These are phyloP conservation scores for Calameuta idolon DNA, from an alignment of 2,888 invertebrate genomes.

Conservation along the genomic window DNA sequence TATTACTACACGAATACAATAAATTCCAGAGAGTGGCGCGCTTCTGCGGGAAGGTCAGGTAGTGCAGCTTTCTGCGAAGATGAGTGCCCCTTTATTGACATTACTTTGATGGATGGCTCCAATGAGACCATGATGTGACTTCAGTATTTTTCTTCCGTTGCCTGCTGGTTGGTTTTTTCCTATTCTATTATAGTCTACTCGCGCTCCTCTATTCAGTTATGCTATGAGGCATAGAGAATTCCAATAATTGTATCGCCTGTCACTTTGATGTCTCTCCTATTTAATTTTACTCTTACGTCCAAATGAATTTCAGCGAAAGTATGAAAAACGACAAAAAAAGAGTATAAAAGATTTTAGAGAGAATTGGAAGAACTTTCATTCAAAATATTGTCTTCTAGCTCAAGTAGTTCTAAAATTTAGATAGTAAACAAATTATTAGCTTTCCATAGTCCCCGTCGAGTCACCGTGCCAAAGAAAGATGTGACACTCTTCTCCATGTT, in stretches of 20 bases:
- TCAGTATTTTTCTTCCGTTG: not conserved
- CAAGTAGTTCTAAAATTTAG: conserved; percentile 6
- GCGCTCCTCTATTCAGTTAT: not conserved
- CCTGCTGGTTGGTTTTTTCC: conserved; percentile 7
- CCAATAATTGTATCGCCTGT: not conserved
- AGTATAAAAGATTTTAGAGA: not conserved
- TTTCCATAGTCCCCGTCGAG: not conserved
- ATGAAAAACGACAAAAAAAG: not conserved
- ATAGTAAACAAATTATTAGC: conserved; percentile 5
- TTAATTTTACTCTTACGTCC: not conserved
- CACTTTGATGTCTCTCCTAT: not conserved
- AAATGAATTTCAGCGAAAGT: not conserved
- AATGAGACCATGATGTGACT: conserved; percentile 61
- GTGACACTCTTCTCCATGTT: not conserved
- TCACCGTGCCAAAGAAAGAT: conserved; percentile 8
- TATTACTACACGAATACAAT: conserved; percentile 54
- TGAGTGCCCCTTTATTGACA: conserved; percentile 56
- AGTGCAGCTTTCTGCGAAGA: conserved; percentile 47
- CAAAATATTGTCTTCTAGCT: conserved; percentile 1
- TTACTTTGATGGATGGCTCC: conserved; percentile 51
- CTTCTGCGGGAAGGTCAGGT: conserved; percentile 35
- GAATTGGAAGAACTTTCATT: not conserved
- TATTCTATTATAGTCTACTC: not conserved
- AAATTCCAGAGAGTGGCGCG: conserved; percentile 35
- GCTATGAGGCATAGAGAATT: not conserved